Conservation (phyloP, 2,797 vertebrate species). For the Hybognathus amarus region DNA sequence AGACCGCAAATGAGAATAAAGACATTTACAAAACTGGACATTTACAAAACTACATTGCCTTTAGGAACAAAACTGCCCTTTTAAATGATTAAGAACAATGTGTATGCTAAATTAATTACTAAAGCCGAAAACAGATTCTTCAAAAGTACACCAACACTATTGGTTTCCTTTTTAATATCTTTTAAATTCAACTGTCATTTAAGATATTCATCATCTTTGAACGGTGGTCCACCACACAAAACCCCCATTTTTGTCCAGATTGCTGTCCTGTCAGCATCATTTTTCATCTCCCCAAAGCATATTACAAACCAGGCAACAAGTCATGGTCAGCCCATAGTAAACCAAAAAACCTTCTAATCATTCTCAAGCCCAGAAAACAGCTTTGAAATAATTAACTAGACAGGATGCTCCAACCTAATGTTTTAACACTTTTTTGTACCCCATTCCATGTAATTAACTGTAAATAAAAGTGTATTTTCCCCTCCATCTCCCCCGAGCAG, state of each 20-base stretch:
- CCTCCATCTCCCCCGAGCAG: slow-evolving; percentile 22
- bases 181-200: slow-evolving; percentile 8
- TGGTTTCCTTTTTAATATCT: neutral
- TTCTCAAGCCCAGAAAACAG: neutral
- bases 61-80: neutral
- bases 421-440: slow-evolving; percentile 12
- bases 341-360: neutral
- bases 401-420: slow-evolving; percentile 1
- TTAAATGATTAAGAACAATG: neutral
- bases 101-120: neutral
- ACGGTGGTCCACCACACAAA: slow-evolving; percentile 5
- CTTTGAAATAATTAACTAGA: slow-evolving; percentile 9
- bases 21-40: neutral
- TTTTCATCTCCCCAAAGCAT: slow-evolving; percentile 36
- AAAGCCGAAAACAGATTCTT: neutral
- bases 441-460: slow-evolving; percentile 42
- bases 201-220: slow-evolving; percentile 10
- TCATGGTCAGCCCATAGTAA: slow-evolving; percentile 8
- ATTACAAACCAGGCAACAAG: slow-evolving; percentile 27
- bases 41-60: neutral
- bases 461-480: slow-evolving; percentile 48
- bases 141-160: slow-evolving; percentile 10
- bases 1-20: neutral
- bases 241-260: slow-evolving; percentile 18
- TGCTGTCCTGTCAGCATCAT: slow-evolving; percentile 20